A percentile compares a stretch with the other conserved stretches of the same genome.
These are phyloP conservation scores for Dufourea novaeangliae DNA, from an alignment of 1,140 invertebrate species.

Conservation along the genomic window DNA sequence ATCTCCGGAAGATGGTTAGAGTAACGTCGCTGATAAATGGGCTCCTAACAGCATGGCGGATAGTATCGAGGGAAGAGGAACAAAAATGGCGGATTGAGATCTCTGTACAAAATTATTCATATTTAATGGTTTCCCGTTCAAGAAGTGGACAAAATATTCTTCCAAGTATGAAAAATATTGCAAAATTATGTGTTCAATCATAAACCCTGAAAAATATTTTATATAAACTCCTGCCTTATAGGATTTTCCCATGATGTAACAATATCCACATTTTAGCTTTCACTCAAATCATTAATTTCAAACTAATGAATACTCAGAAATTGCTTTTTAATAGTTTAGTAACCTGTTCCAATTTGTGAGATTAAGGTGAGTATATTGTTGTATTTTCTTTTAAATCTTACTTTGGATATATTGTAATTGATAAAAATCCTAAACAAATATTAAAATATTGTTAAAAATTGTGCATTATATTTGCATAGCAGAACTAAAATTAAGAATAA, in stretches of 20 bases:
- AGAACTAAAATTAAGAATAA: no score
- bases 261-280: neutral
- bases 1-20: slow-evolving; percentile 73
- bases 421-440: no score
- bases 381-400: no score
- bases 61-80: slow-evolving; percentile 52
- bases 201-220: neutral
- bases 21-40: slow-evolving; percentile 72
- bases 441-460: no score
- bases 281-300: no score
- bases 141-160: neutral
- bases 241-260: neutral
- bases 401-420: no score
- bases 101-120: slow-evolving; percentile 23
- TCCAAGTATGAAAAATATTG: neutral
- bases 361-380: no score
- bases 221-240: neutral
- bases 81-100: slow-evolving; percentile 61
- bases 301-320: no score
- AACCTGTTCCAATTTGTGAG: no score
- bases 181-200: neutral
- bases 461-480: no score
- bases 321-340: no score
- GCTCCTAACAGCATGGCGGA: slow-evolving; percentile 74
- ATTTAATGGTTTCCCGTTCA: neutral